Base-by-base conservation (phyloP, 2,888 invertebrate species). In the Tiliacea aurago region DNA sequence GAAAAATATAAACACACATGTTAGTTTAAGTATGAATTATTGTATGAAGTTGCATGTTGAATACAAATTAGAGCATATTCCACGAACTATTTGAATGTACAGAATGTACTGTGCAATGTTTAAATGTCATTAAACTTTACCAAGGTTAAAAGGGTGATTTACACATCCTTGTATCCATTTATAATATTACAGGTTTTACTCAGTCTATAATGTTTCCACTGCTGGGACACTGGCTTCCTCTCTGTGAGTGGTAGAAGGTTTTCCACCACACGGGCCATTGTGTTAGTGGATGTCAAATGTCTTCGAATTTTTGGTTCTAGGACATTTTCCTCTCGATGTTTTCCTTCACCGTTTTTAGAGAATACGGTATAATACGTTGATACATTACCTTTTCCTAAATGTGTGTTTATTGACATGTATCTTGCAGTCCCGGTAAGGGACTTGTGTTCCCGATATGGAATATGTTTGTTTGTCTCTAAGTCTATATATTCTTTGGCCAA, bases 401-500 rank as follows among this genome's bases (percentile, higher is more conserved):
- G 99, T 95, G 99, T 99, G 96, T 99, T 99, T 96, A 99, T 99
- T 96, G 99, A 99, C 99, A 99, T 99, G 97, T 99, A 99, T 97
- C 99, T 98, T 90, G 99, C 99, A 87, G 99, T 99, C 91, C 99
- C 99, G 85, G 99, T 99, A 93, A 99, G 97, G 94, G 99, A 99
- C 97, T 99, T 99, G 97, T 99, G 99, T 97, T 99, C 99, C 97
- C 99, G 98, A 97, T 99, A 99, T 91, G 99, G 99, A 97, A 99
- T 99, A 97, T 99, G 99, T 97, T 99, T 99, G 97, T 99, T 99
- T 96, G 99, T 99, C 97, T 99, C 99, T 97, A 99, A 98, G 97
- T 99, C 99, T 97, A 99, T 99, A 97, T 99, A 99, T 97, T 99
- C 99, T 98, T 99, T 99, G 97, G 99, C 99, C 97, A 99, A 98